Conservation (phyloP, 2,113 vertebrate species). For the Lamprologus speciosus region DNA sequence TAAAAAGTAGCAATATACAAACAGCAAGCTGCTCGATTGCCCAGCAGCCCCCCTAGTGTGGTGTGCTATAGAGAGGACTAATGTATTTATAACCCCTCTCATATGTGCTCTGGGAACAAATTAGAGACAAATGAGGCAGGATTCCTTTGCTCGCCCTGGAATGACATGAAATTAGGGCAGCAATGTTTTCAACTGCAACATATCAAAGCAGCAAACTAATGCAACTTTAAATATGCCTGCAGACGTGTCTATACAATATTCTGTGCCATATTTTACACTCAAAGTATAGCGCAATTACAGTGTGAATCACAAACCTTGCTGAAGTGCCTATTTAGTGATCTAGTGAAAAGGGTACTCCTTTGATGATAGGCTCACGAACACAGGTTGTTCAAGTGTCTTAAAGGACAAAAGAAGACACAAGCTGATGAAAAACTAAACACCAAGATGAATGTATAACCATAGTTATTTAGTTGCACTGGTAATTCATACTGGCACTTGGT, state of each 20-base stretch:
- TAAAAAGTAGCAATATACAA: background rate
- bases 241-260: background rate
- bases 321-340: background rate
- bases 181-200: conserved; percentile 32
- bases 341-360: background rate
- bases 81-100: conserved; percentile 63
- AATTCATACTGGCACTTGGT: background rate
- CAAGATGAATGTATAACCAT: background rate
- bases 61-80: conserved; percentile 21
- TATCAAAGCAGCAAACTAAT: conserved; percentile 36
- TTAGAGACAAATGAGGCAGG: conserved; percentile 55
- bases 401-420: background rate
- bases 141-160: conserved; percentile 32
- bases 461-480: background rate
- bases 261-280: background rate
- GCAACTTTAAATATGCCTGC: conserved; percentile 32
- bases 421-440: background rate
- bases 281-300: background rate
- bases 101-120: conserved; percentile 56
- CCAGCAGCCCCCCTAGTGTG: conserved; percentile 21
- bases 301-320: background rate
- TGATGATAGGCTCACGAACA: background rate
- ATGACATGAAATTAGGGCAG: conserved; percentile 50
- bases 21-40: conserved; percentile 31
- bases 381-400: background rate